phyloP scores from a whole-genome alignment of 2,113 vertebrate genomes.

The Hiodon tergisus region DNA sequence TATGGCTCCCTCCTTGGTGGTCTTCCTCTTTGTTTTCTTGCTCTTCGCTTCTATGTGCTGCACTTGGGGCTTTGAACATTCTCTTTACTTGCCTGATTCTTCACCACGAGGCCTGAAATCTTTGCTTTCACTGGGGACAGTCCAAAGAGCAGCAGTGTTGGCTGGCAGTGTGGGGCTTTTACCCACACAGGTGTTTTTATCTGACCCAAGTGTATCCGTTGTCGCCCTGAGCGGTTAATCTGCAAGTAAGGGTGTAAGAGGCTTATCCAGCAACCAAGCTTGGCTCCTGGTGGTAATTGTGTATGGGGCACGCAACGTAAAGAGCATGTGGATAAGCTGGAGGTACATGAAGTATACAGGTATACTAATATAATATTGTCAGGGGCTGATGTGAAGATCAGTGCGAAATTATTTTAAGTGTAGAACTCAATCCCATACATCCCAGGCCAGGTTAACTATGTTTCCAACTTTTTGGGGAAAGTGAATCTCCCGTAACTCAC shows the following conservation, averaged over 20 bases:
- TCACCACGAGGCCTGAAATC: no score
- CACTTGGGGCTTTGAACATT: no score
- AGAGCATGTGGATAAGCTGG: slow-evolving; percentile 66
- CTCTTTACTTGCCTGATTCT: no score
- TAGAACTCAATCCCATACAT: background rate
- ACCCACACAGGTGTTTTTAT: slow-evolving; percentile 50
- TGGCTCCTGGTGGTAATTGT: slow-evolving; percentile 69
- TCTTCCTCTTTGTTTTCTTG: no score
- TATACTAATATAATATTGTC: slow-evolving; percentile 52
- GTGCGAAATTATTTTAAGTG: background rate
- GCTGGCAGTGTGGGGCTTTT: slow-evolving; percentile 28
- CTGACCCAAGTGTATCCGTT: slow-evolving; percentile 63
- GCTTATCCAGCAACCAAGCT: slow-evolving; percentile 69
- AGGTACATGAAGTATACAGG: slow-evolving; percentile 68
- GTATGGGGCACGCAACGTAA: slow-evolving; percentile 60
- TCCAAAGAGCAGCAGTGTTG: slow-evolving; percentile 6
- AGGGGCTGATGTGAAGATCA: slow-evolving; percentile 48
- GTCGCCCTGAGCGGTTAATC: slow-evolving; percentile 68
- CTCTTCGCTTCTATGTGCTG: no score
- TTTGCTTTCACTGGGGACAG: no score
- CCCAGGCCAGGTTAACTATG: background rate
- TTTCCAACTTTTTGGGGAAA: background rate
- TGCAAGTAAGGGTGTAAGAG: slow-evolving; percentile 62
- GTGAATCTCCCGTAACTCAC: no score
- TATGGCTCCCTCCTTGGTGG: no score